A percentile compares a stretch with the other conserved stretches of the same genome.
Conservation (phyloP, 1,140 invertebrate genomes). For the Calliopsis andreniformis region DNA sequence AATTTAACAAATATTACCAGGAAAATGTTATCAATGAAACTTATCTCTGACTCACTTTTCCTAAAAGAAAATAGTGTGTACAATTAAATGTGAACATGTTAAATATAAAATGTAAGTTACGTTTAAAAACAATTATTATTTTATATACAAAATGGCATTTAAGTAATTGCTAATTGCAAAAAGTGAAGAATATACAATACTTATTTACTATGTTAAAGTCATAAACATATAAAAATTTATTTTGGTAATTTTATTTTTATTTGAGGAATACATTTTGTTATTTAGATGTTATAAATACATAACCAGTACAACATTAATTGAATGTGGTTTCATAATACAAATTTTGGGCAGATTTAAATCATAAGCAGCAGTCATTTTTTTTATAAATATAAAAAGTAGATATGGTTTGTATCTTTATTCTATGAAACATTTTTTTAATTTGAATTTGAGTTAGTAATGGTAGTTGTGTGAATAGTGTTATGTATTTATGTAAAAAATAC, state of each 20-base stretch:
- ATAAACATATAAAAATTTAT: background rate
- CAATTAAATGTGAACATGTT: too few species aligned
- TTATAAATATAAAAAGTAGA: background rate
- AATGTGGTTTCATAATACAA: background rate
- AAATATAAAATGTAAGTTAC: too few species aligned
- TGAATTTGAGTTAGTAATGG: too few species aligned
- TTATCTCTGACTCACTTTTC: background rate
- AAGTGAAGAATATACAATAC: too few species aligned
- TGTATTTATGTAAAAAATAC: background rate
- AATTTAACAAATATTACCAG: constrained; percentile 6
- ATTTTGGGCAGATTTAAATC: too few species aligned
- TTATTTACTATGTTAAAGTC: too few species aligned
- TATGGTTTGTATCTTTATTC: too few species aligned
- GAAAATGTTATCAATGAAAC: constrained; percentile 9
- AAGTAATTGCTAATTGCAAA: too few species aligned
- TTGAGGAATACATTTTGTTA: background rate
- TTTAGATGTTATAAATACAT: background rate
- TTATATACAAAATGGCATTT: too few species aligned
- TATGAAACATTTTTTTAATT: too few species aligned
- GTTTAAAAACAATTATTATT: too few species aligned
- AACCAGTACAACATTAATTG: background rate
- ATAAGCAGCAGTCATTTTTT: too few species aligned
- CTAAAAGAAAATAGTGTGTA: background rate
- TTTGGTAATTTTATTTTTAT: background rate
- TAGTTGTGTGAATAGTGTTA: background rate